These are phyloP conservation scores for Catocala sponsa DNA, from an alignment of 2,888 invertebrate species.

Conservation along the genomic window DNA sequence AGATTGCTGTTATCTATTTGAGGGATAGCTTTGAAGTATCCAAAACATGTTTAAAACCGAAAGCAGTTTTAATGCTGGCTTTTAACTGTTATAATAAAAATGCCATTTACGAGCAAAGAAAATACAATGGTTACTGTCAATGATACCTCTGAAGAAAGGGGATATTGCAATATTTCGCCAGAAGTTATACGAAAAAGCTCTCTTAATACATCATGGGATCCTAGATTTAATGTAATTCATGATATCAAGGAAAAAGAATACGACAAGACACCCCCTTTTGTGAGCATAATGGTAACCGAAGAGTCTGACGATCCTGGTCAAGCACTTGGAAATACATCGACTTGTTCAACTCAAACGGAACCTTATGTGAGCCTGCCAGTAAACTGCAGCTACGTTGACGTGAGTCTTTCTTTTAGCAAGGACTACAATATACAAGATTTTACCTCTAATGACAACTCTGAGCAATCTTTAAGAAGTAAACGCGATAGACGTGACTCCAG, in stretches of 20 bases:
- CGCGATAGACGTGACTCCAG: constrained; percentile 69
- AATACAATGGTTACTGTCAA: constrained; percentile 49
- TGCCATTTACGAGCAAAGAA: constrained; percentile 49
- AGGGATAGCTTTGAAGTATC: too few species aligned
- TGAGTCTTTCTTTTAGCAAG: constrained; percentile 70
- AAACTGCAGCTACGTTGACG: constrained; percentile 62
- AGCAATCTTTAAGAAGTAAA: constrained; percentile 63
- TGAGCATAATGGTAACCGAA: constrained; percentile 70
- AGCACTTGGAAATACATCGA: constrained; percentile 52
- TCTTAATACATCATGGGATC: constrained; percentile 75
- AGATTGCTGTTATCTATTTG: too few species aligned
- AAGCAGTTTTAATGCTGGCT: constrained; percentile 16
- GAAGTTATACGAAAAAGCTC: constrained; percentile 76
- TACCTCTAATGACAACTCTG: constrained; percentile 64
- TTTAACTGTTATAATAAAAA: constrained; percentile 32
- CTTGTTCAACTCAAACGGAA: constrained; percentile 74
- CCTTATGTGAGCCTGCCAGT: constrained; percentile 53
- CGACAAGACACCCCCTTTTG: constrained; percentile 71
- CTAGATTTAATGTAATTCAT: constrained; percentile 59
- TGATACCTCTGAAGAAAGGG: constrained; percentile 50
- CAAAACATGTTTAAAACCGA: not conserved
- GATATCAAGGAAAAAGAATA: constrained; percentile 58
- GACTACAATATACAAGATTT: constrained; percentile 66
- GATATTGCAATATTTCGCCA: constrained; percentile 62
- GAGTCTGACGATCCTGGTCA: constrained; percentile 63